Base-by-base conservation (phyloP, 2,113 vertebrate genomes). In the Ploceus nigricollis region DNA sequence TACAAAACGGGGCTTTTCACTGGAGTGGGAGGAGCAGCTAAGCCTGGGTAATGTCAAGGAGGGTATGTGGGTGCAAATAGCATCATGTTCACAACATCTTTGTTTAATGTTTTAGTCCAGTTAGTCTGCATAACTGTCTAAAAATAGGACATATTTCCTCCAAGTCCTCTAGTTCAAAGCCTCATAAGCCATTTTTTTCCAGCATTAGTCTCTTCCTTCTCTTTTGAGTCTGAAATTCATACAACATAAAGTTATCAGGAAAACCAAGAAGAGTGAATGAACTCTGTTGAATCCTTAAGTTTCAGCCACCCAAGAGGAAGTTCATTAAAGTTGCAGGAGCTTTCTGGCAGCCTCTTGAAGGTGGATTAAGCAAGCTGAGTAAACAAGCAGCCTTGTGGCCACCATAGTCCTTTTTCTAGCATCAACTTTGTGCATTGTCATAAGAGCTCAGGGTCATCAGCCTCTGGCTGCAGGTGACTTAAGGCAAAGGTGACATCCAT, bases 81-180 rank as follows among this genome's bases (percentile, higher is more conserved):
- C 95, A 86, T 97, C 88, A 10, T 95, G 92, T 88, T 92, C 88
- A 53, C 89, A 84, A 25, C 90, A 89, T 92, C 94, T 94, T 92
- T 96, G 94, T 96, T 96, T 93, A 93, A 89, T 88, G 58, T 75
- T 79, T 87, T 96, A 60, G 94, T 90, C 96, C 93, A 92, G 90
- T 95, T 93, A 75, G 94, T 94, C 96, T 93, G 88, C 94, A 94
- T 95, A 80, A 78, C 90, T 93, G 27, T 37, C 93, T 90, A 96
- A 96, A 96, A 94, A 96, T 94, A 96, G 85, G 78, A 61, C 75
- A 42, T 58, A 66, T 82, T 96, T 96, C 93, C 92, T 90, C 35
- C 3, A 68, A 71, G 93, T 92, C 93, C 93, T 92, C 60, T 71
- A 16, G 92, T 92, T 96, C 88, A 88, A 82, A 94, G 79, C 73